Evolutionary conservation across 2,113 vertebrate species (phyloP), one percentile per base, ranked within the genome.

Genomic region (Macquaria ambigua): DNA sequence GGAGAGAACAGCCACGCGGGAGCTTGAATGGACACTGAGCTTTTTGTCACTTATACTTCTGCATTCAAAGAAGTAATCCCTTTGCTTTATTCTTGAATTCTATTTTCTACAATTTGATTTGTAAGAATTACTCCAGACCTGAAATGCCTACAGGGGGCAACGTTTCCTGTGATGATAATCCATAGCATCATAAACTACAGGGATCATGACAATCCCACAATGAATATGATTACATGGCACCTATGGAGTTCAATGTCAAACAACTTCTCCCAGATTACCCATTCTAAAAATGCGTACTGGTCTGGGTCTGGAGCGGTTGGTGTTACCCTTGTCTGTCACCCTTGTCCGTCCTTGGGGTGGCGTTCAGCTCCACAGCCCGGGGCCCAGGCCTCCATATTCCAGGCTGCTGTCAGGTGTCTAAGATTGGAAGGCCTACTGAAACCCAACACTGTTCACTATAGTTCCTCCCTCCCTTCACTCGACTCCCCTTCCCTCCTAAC

Each of bases 341-440:
- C 95, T 93, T 96, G 94, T 91, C 91, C 66, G 95, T 93, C 96
- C 96, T 96, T 96, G 96, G 92, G 89, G 85, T 82, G 77, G 86
- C 61, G 84, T 88, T 89, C 37, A 79, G 86, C 86, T 82, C 89
- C 79, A 53, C 84, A 62, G 82, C 77, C 62, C 3, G 11, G 77
- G 74, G 71, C 74, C 56, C 84, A 85, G 89, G 92, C 88, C 90
- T 92, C 77, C 84, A 82, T 94, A 87, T 91, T 92, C 87, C 87
- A 87, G 90, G 81, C 92, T 90, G 85, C 93, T 74, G 91, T 96
- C 94, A 95, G 95, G 92, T 94, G 94, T 94, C 95, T 95, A 96
- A 95, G 93, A 94, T 93, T 94, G 93, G 92, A 94, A 90, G 90
- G 85, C 83, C 81, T 89, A 81, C 93, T 92, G 95, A 95, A 96